Percentiles rank a stretch among this genome's conserved stretches.
These are phyloP conservation scores for Heteractis magnifica DNA, from an alignment of 92 coral and sea anemone genomes.

Conservation along the genomic window DNA sequence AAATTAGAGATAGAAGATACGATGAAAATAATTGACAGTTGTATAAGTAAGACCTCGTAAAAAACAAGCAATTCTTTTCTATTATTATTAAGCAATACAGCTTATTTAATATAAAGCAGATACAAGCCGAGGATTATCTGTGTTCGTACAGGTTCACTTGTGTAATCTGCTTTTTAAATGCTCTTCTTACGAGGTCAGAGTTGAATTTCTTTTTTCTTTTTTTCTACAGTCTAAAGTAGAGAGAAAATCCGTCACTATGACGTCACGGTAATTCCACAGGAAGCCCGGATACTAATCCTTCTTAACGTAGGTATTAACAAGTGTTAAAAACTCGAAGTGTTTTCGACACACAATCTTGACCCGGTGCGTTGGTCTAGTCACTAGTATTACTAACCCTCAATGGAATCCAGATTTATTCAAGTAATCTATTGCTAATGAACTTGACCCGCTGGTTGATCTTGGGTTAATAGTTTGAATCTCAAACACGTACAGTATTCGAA, in stretches of 20 bases:
- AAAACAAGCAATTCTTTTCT: no score
- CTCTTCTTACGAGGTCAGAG: neutral
- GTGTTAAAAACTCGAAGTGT: slow-evolving; percentile 33
- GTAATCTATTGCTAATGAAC: slow-evolving; percentile 10
- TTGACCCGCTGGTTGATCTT: slow-evolving; percentile 12
- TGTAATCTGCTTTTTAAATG: neutral
- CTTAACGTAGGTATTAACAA: slow-evolving; percentile 17
- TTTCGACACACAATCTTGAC: slow-evolving; percentile 25
- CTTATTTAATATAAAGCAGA: neutral
- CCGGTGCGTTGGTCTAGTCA: slow-evolving; percentile 34
- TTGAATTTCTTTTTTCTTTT: neutral
- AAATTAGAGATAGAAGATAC: no score
- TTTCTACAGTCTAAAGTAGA: no score
- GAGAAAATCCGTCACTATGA: neutral
- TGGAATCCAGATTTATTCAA: slow-evolving; percentile 33
- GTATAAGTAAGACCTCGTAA: no score
- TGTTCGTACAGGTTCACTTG: neutral
- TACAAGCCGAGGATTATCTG: neutral
- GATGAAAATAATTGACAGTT: no score
- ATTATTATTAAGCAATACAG: no score
- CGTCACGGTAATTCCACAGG: neutral
- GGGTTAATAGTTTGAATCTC: slow-evolving; percentile 25
- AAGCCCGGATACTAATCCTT: neutral
- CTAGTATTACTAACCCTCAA: neutral
- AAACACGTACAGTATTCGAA: slow-evolving; percentile 15